Conservation (phyloP, 2,113 vertebrate genomes). For the Neolamprologus ventralis region DNA sequence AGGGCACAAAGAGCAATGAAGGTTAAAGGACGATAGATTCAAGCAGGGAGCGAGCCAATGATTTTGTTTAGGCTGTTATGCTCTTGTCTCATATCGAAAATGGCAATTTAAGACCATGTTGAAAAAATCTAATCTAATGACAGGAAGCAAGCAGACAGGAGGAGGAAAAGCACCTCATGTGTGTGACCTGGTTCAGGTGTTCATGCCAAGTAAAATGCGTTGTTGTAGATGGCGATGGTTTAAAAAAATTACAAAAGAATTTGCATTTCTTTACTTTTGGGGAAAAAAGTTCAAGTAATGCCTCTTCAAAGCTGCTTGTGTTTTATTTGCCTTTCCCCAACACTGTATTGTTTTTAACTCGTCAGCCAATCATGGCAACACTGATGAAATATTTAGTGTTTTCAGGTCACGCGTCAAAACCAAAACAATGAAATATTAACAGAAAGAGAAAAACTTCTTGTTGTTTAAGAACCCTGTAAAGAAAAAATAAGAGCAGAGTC, state of each 20-base stretch:
- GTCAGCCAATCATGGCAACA: background rate
- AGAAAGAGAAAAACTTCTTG: background rate
- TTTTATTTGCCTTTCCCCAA: background rate
- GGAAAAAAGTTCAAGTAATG: background rate
- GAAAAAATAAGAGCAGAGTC: background rate
- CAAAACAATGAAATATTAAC: background rate
- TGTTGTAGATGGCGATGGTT: background rate
- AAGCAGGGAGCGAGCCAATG: background rate
- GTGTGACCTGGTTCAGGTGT: background rate
- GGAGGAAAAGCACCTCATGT: background rate
- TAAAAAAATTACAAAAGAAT: background rate
- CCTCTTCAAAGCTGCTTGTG: background rate
- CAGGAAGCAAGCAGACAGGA: background rate
- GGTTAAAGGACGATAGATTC: background rate
- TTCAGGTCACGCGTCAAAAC: background rate
- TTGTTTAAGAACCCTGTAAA: background rate
- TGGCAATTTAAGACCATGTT: background rate
- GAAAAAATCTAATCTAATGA: background rate
- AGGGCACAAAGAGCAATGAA: background rate
- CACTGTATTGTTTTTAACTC: background rate
- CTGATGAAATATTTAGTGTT: background rate
- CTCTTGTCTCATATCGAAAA: background rate
- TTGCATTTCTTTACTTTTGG: background rate
- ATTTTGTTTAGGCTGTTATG: background rate
- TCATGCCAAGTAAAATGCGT: background rate